These are phyloP conservation scores for Eilema depressum DNA, from an alignment of 2,888 invertebrate species.

Conservation along the genomic window DNA sequence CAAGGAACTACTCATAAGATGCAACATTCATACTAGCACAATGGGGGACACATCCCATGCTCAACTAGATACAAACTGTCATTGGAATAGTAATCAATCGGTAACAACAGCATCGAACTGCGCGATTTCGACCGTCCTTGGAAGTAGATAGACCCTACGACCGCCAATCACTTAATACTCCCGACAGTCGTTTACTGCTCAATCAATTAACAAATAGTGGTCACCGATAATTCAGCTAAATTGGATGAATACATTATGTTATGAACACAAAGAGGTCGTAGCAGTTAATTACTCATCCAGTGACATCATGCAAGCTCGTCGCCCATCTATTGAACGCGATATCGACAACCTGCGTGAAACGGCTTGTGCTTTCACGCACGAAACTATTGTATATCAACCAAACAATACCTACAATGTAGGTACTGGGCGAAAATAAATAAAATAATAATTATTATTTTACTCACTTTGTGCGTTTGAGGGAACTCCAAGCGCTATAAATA, in stretches of 20 bases:
- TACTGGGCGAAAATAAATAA: not conserved
- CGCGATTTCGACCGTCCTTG: constrained; percentile 36
- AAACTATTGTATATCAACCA: not conserved
- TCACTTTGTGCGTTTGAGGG: constrained; percentile 73
- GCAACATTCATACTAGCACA: constrained; percentile 12
- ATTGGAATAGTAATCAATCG: constrained; percentile 22
- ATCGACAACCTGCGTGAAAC: constrained; percentile 31
- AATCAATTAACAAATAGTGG: not conserved
- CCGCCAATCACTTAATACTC: not conserved
- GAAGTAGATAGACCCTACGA: not conserved
- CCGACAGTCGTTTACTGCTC: not conserved
- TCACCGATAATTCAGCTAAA: not conserved
- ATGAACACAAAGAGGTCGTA: constrained; percentile 30
- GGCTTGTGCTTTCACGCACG: constrained; percentile 2
- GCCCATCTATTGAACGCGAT: constrained; percentile 37
- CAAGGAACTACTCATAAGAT: not conserved
- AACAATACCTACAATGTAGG: no score
- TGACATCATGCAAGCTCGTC: constrained; percentile 60
- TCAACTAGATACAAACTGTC: constrained; percentile 11
- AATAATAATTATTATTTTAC: constrained; percentile 39
- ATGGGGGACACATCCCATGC: constrained; percentile 15
- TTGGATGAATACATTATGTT: not conserved
- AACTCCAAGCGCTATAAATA: constrained; percentile 72
- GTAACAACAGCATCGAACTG: constrained; percentile 8
- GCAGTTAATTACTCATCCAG: constrained; percentile 54